Conservation (phyloP, 2,888 invertebrate species). For the Calephelis perditalis region DNA sequence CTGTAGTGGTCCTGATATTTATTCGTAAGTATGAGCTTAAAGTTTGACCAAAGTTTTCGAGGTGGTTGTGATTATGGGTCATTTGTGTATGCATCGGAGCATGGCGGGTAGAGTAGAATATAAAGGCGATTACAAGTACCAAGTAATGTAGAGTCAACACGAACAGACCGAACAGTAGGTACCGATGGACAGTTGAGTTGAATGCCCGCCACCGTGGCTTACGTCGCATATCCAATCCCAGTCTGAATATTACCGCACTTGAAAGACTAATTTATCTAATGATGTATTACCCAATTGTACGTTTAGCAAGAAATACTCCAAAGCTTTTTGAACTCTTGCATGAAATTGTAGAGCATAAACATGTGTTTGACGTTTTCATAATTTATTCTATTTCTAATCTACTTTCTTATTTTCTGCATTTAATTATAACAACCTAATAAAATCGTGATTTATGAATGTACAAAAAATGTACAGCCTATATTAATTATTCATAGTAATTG, state of each 20-base stretch:
- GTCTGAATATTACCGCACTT: constrained; percentile 56
- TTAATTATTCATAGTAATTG: too few species aligned
- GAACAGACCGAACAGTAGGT: constrained; percentile 37
- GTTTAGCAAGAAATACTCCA: background rate
- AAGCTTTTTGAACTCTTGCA: too few species aligned
- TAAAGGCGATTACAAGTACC: constrained; percentile 27
- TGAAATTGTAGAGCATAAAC: background rate
- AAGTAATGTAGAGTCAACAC: constrained; percentile 26
- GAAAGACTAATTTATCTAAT: constrained; percentile 19
- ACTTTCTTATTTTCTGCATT: too few species aligned
- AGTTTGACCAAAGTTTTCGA: constrained; percentile 22
- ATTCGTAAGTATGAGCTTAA: constrained; percentile 31
- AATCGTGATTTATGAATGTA: too few species aligned
- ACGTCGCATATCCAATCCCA: constrained; percentile 53
- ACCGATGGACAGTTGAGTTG: constrained; percentile 58
- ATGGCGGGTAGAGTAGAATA: constrained; percentile 26
- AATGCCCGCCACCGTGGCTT: constrained; percentile 58
- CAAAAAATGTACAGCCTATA: too few species aligned
- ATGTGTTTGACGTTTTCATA: too few species aligned
- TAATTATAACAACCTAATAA: too few species aligned
- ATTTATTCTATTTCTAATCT: too few species aligned
- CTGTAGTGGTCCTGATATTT: constrained; percentile 17
- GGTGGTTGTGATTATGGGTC: constrained; percentile 23
- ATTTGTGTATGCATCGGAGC: constrained; percentile 37
- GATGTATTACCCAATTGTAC: constrained; percentile 12